These are phyloP conservation scores for Prionailurus viverrinus DNA, from an alignment of 2,113 vertebrate species.

Conservation along the genomic window DNA sequence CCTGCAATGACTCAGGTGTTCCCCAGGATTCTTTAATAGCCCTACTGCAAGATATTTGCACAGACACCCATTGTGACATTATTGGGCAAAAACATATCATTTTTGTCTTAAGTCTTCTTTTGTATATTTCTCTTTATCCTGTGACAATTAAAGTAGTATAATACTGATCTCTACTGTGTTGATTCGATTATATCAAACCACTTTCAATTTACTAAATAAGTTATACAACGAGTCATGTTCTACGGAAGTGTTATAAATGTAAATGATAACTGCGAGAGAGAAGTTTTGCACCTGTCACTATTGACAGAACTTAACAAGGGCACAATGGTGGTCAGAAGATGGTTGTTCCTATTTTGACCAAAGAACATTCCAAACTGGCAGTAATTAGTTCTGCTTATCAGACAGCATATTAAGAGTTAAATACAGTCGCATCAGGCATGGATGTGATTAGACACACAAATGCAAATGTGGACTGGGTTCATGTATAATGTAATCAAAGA, in stretches of 20 bases:
- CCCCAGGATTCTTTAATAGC: neutral
- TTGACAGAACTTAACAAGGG: neutral
- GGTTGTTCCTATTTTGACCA: neutral
- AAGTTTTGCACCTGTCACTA: neutral
- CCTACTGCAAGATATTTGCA: neutral
- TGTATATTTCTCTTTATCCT: neutral
- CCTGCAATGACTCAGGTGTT: neutral
- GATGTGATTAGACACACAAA: conserved; percentile 45
- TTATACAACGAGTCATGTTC: conserved; percentile 6
- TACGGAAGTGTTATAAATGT: neutral
- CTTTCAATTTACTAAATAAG: neutral
- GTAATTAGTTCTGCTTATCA: neutral
- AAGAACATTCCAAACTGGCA: neutral
- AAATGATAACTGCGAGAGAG: neutral
- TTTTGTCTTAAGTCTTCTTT: neutral
- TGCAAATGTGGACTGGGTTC: neutral
- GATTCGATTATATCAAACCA: conserved; percentile 19
- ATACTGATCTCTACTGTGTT: neutral
- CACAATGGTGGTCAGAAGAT: neutral
- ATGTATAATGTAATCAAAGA: conserved; percentile 9
- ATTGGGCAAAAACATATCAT: neutral
- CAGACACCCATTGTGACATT: neutral
- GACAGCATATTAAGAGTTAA: conserved; percentile 9
- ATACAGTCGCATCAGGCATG: neutral
- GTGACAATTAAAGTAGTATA: neutral